Percentiles rank a stretch among this genome's conserved stretches.
phyloP scores from a whole-genome alignment of 2,797 vertebrate genomes.

The Hippoglossus hippoglossus region DNA sequence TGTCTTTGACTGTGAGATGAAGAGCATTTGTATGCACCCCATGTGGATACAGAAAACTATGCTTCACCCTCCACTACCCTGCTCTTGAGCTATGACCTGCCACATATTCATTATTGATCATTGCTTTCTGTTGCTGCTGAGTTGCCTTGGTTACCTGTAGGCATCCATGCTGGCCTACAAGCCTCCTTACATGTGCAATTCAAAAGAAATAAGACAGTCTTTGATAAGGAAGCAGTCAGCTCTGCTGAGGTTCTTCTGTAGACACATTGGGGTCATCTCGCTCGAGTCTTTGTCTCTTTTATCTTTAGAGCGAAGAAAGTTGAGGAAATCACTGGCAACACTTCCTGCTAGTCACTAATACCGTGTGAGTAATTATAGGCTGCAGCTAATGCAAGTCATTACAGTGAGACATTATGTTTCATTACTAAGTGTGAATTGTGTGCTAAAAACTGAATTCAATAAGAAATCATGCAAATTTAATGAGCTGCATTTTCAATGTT shows the following conservation, averaged over 20 bases:
- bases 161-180: slow-evolving; percentile 35
- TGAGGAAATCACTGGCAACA: slow-evolving; percentile 15
- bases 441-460: background rate
- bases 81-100: slow-evolving; percentile 62
- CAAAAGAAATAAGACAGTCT: slow-evolving; percentile 41
- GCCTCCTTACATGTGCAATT: slow-evolving; percentile 46
- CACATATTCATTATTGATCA: slow-evolving; percentile 76
- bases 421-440: background rate
- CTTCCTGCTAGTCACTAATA: background rate
- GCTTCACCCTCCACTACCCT: slow-evolving; percentile 42
- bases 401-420: too few relatives aligned
- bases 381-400: too few relatives aligned
- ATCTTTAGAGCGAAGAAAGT: slow-evolving; percentile 33
- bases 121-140: slow-evolving; percentile 38
- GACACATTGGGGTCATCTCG: slow-evolving; percentile 54
- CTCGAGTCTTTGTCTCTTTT: slow-evolving; percentile 30
- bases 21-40: slow-evolving; percentile 52
- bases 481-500: background rate
- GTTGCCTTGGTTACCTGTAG: slow-evolving; percentile 64
- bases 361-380: too few relatives aligned
- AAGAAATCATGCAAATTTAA: background rate
- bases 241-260: slow-evolving; percentile 29
- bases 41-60: slow-evolving; percentile 45
- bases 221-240: slow-evolving; percentile 49
- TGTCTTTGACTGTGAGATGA: slow-evolving; percentile 38